phyloP scores from a whole-genome alignment of 2,113 vertebrate species.

The Notarius quadriscutis region DNA sequence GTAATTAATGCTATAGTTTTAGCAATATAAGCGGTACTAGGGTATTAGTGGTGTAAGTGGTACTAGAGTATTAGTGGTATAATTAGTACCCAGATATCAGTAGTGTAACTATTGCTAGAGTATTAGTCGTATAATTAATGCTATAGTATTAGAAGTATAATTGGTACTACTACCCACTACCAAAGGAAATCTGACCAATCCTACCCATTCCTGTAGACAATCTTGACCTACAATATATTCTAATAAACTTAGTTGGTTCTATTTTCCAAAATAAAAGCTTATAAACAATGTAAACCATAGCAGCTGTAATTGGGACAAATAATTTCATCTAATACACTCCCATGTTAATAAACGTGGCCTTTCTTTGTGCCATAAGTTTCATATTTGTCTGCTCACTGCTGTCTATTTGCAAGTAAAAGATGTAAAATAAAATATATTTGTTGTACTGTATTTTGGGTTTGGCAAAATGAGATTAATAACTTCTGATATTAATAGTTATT shows the following conservation, averaged over 20 bases:
- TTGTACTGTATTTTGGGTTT: constrained; percentile 60
- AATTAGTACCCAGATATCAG: too few species aligned
- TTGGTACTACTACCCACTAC: background rate
- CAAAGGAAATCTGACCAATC: background rate
- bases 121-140: too few species aligned
- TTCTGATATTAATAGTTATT: too few species aligned
- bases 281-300: background rate
- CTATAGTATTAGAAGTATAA: too few species aligned
- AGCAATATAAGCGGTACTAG: too few species aligned
- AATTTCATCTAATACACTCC: background rate
- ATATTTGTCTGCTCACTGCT: background rate
- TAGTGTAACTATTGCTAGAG: too few species aligned
- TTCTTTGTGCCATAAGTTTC: background rate
- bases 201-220: background rate
- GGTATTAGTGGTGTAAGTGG: too few species aligned
- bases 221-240: background rate
- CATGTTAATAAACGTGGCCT: background rate
- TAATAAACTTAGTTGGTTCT: background rate
- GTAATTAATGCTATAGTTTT: too few species aligned
- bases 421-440: constrained; percentile 14
- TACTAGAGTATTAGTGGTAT: too few species aligned
- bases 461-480: background rate
- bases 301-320: background rate
- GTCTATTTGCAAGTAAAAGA: background rate
- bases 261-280: background rate